These are phyloP conservation scores for Schizopygopsis pylzovi DNA, from an alignment of 2,797 vertebrate genomes.

Conservation along the genomic window DNA sequence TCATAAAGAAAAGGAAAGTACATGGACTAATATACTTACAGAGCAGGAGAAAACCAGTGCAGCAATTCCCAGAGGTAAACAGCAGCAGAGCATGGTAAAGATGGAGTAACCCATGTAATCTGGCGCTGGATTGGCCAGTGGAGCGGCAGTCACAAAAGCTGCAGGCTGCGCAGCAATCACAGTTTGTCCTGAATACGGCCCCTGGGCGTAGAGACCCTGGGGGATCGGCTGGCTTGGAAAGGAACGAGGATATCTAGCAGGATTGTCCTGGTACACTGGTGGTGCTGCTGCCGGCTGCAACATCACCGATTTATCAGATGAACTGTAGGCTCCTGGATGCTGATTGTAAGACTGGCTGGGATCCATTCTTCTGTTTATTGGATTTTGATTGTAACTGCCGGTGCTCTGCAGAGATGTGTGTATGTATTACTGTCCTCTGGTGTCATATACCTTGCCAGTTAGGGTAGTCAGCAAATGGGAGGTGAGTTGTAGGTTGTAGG, in stretches of 20 bases:
- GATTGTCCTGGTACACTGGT: background rate
- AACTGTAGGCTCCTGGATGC: background rate
- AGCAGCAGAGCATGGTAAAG: conserved; percentile 81
- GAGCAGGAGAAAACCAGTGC: conserved; percentile 73
- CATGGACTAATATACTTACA: conserved; percentile 69
- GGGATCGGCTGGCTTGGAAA: conserved; percentile 49
- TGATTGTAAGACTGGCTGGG: conserved; percentile 37
- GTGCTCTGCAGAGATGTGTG: background rate
- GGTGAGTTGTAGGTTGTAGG: background rate
- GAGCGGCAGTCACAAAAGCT: conserved; percentile 57
- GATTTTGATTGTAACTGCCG: background rate
- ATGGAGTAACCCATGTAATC: conserved; percentile 80
- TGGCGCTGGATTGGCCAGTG: conserved; percentile 59
- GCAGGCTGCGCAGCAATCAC: conserved; percentile 69
- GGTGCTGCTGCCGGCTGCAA: background rate
- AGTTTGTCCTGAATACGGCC: conserved; percentile 18
- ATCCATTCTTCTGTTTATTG: conserved; percentile 64
- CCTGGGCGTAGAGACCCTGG: background rate
- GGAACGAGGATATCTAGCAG: conserved; percentile 35
- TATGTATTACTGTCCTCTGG: background rate
- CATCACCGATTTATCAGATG: background rate
- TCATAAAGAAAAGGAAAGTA: background rate
- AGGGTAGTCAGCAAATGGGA: background rate
- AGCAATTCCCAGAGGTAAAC: conserved; percentile 67
- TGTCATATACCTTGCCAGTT: no score